Conservation (phyloP, 2,888 invertebrate species). For the Pollenia angustigena region DNA sequence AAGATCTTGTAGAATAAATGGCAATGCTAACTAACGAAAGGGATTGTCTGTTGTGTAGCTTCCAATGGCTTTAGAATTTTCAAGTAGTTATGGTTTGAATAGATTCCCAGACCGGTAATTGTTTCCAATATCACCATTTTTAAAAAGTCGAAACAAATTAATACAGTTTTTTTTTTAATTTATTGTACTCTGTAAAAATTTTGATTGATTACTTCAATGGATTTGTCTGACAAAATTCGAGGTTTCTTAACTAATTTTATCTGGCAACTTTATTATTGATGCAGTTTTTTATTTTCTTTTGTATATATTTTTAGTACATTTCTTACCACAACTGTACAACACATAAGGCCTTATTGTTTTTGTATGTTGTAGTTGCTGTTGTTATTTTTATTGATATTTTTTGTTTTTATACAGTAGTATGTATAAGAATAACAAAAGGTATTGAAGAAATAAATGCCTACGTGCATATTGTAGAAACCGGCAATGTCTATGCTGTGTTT, state of each 20-base stretch:
- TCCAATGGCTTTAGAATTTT: no score
- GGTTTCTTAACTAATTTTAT: background rate
- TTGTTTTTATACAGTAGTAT: conserved; percentile 4
- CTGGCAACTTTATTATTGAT: conserved; percentile 18
- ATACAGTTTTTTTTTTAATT: no score
- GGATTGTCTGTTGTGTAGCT: no score
- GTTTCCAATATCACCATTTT: no score
- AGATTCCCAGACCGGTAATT: no score
- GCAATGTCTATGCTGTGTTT: conserved; percentile 58
- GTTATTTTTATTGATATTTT: conserved; percentile 28
- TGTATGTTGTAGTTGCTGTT: background rate
- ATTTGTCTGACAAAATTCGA: no score
- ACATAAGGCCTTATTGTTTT: conserved; percentile 33
- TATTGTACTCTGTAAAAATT: no score
- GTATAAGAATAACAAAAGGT: conserved; percentile 51
- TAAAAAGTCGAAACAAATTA: no score
- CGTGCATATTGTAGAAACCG: conserved; percentile 70
- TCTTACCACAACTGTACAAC: conserved; percentile 73
- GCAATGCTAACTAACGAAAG: no score
- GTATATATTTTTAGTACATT: conserved; percentile 63
- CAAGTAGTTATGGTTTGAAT: no score
- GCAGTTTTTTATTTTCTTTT: background rate
- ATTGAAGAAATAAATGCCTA: conserved; percentile 60
- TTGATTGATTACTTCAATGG: no score
- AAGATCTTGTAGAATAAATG: no score